Percentiles rank a stretch among this genome's conserved stretches.
Evolutionary conservation across 2,797 vertebrate genomes (phyloP).

Genomic region (Clarias platycephalus): DNA sequence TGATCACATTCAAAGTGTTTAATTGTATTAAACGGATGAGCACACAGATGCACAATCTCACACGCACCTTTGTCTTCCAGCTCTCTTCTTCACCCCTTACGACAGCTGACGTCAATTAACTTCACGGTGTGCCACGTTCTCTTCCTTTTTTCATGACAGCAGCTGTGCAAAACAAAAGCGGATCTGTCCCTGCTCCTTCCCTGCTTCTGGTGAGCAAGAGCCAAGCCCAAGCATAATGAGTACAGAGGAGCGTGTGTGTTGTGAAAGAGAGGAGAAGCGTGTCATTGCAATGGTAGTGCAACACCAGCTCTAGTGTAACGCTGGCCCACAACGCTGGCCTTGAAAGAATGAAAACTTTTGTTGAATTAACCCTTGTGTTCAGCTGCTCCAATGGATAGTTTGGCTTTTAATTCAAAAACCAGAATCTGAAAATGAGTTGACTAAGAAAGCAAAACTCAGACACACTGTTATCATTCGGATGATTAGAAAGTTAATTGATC

Average conservation of each 20-base stretch:
- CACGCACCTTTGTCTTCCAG: constrained; percentile 26
- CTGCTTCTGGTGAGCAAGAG: constrained; percentile 8
- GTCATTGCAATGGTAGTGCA: constrained; percentile 11
- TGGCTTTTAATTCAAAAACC: not conserved
- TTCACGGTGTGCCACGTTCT: constrained; percentile 28
- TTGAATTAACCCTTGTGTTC: not conserved
- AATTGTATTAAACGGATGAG: constrained; percentile 16
- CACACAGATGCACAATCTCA: constrained; percentile 23
- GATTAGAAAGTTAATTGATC: not conserved
- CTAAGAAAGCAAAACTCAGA: not conserved
- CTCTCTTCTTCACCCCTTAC: not conserved
- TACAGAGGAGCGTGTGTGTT: constrained; percentile 1
- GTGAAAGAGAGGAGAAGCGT: not conserved
- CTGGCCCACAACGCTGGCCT: not conserved
- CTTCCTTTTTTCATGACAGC: constrained; percentile 14
- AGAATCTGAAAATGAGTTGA: not conserved
- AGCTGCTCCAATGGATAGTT: not conserved
- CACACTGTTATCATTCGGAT: not conserved
- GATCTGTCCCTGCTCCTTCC: constrained; percentile 32
- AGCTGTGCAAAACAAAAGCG: constrained; percentile 29
- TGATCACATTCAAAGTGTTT: constrained; percentile 7
- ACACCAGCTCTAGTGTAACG: not conserved
- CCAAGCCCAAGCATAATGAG: constrained; percentile 27
- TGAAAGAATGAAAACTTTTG: not conserved
- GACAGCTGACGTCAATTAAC: constrained; percentile 42